Evolutionary conservation across 2,113 vertebrate genomes (phyloP).

Genomic region (Chaenocephalus aceratus): DNA sequence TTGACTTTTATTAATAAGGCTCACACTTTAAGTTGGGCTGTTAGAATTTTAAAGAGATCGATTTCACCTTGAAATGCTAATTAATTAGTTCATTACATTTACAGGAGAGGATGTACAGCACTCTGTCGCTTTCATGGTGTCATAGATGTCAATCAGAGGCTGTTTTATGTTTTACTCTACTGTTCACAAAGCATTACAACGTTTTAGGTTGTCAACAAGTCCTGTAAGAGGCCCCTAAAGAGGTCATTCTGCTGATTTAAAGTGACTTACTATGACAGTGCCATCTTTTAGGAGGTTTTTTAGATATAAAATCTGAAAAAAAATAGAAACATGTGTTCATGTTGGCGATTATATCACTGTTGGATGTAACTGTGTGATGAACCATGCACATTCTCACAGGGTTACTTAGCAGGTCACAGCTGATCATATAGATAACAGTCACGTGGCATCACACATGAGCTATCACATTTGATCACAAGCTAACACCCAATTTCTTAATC

Average conservation of each 20-base stretch:
- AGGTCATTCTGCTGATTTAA: background rate
- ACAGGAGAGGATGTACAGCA: slow-evolving; percentile 3
- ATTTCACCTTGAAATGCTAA: slow-evolving; percentile 1
- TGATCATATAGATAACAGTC: slow-evolving; percentile 9
- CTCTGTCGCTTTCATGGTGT: background rate
- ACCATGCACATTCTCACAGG: background rate
- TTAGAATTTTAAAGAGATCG: background rate
- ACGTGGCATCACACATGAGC: background rate
- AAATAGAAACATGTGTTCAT: slow-evolving; percentile 12
- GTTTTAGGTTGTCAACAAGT: slow-evolving; percentile 14
- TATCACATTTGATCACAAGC: background rate
- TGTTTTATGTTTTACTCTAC: background rate
- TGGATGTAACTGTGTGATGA: background rate
- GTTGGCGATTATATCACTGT: slow-evolving; percentile 7
- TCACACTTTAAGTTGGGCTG: background rate
- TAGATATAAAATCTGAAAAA: background rate
- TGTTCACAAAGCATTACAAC: background rate
- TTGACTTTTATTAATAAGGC: background rate
- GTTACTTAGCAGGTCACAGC: slow-evolving; percentile 25
- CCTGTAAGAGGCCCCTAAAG: background rate
- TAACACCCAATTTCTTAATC: background rate
- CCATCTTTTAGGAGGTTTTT: slow-evolving; percentile 1
- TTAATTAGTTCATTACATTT: slow-evolving; percentile 26
- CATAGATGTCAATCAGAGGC: background rate
- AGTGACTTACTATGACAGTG: slow-evolving; percentile 22